Conservation (phyloP, 2,797 vertebrate genomes). For the Gambelia wislizenii region DNA sequence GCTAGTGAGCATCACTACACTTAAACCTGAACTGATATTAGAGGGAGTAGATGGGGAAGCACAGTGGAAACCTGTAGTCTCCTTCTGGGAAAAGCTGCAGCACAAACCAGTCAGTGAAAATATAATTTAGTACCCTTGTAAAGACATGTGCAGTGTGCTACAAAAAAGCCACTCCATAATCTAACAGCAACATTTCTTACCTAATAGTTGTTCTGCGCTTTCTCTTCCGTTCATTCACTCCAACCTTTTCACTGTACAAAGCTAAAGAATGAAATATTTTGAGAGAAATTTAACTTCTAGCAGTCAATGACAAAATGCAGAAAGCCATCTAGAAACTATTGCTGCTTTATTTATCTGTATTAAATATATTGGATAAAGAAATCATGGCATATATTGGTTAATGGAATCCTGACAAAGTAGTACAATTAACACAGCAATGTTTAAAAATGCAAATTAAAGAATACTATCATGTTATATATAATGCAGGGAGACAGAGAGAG, state of each 20-base stretch:
- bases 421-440: background rate
- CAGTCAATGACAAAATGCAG: conserved; percentile 1
- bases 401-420: background rate
- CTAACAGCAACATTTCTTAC: conserved; percentile 75
- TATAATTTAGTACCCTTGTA: background rate
- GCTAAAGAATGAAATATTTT: conserved; percentile 78
- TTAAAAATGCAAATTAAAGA: background rate
- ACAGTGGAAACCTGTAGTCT: background rate
- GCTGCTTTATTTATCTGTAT: background rate
- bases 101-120: conserved; percentile 1
- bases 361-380: background rate
- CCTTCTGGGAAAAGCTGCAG: background rate
- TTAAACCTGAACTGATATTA: background rate
- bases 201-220: conserved; percentile 98
- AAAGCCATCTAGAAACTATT: background rate
- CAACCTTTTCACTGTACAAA: conserved; percentile 95
- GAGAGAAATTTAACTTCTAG: conserved; percentile 32
- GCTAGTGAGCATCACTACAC: background rate
- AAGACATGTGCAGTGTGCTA: background rate
- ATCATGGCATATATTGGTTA: background rate
- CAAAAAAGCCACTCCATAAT: background rate
- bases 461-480: background rate
- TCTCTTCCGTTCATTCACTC: conserved; percentile 94
- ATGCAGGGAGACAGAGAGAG: no score
- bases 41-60: background rate